phyloP scores from a whole-genome alignment of 2,113 vertebrate genomes.

The Dendropsophus ebraccatus region DNA sequence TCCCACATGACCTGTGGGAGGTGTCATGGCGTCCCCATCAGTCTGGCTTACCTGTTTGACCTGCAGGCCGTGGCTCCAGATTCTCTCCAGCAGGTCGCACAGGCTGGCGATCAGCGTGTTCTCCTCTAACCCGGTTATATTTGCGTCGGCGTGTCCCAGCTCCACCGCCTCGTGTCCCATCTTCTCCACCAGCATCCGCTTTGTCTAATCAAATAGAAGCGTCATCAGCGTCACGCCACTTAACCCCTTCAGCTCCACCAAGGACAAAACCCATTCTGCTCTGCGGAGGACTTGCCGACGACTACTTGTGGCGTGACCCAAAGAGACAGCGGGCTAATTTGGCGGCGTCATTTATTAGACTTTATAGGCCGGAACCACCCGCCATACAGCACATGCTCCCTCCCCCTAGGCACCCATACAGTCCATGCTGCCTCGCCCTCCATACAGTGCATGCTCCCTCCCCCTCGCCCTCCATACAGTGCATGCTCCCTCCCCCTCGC shows the following conservation, averaged over 20 bases:
- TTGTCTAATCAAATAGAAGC: conserved; percentile 78
- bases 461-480: not conserved
- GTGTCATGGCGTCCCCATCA: not conserved
- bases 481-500: no score
- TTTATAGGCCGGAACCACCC: no score
- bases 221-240: not conserved
- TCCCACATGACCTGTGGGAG: not conserved
- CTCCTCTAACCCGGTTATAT: conserved; percentile 88
- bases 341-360: not conserved
- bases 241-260: not conserved
- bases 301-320: not conserved
- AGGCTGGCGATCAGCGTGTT: conserved; percentile 84
- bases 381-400: no score
- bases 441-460: no score
- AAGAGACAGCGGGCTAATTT: not conserved
- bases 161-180: conserved; percentile 95
- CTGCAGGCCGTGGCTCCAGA: conserved; percentile 83
- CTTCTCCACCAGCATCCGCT: conserved; percentile 96
- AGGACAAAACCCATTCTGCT: not conserved
- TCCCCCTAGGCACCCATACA: no score
- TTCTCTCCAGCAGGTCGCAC: conserved; percentile 83
- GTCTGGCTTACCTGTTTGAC: conserved; percentile 84
- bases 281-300: not conserved
- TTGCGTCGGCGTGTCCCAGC: conserved; percentile 91
- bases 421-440: no score